Base-by-base conservation (phyloP, 2,888 invertebrate species). In the Busseola fusca region DNA sequence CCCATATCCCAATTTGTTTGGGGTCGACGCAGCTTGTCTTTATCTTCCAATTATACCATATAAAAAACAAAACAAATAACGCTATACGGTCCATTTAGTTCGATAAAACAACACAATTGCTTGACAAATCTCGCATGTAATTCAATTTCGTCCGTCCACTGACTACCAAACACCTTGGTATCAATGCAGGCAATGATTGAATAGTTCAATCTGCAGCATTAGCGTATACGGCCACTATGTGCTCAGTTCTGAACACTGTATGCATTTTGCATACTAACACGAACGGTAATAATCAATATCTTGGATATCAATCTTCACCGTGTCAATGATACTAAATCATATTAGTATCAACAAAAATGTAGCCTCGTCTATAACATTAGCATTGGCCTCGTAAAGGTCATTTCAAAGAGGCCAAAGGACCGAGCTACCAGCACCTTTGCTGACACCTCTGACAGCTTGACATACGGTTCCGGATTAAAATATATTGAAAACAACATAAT, bases 201-300 rank as follows among this genome's bases (percentile, higher is more conserved):
- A 62, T 66, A 21, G 48, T 57, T 74, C 67, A 74, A 57, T 67
- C 50, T 42, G 27, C 56, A 66, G 27, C 25, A 57, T 54, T n/a
- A n/a, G n/a, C 58, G 63, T 63, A 30, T n/a, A 45, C 34, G 42
- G n/a, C 57, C 25, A 48, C 10, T 48, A 16, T 25, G 18, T 37
- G 12, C 12, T 52, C 52, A 34, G 6, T 48, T 40, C 25, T 12
- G 21, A 25, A 25, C 21, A 40, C 25, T 52, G 10, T 50, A n/a
- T 14, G 40, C n/a, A 48, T 45, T 45, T 18, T 14, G 30, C 27
- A 48, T 45, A 56, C n/a, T 54, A n/a, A 54, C 52, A 72, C 27
- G 59, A 59, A 30, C 21, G 25, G 30, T 1, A 52, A 25, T 14
- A 52, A 5, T 25, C 25, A 14, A 25, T 52, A 5, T 25, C 0